Percentiles rank a stretch among this genome's conserved stretches.
Conservation (phyloP, 2,797 vertebrate genomes). For the Myotis pilosus region DNA sequence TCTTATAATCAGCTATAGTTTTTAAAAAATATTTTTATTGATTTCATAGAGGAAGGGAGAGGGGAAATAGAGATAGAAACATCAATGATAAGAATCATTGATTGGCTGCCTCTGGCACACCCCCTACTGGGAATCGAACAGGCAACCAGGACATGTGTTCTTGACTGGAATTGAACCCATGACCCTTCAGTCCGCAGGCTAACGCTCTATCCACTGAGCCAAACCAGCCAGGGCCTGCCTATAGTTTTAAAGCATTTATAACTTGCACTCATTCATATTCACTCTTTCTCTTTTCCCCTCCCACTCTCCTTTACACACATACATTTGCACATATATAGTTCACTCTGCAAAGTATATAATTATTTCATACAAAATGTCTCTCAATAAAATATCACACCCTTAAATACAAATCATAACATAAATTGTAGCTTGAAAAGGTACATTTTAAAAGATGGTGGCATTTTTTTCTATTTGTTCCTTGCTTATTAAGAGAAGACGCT, state of each 20-base stretch:
- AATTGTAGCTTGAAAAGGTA: background rate
- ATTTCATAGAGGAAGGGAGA: too few species aligned
- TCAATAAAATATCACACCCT: background rate
- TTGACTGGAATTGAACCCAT: too few species aligned
- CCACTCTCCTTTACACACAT: background rate
- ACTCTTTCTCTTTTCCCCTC: background rate
- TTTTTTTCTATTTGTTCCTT: slow-evolving; percentile 2
- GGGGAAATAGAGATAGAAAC: too few species aligned
- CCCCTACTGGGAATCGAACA: too few species aligned
- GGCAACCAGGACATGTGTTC: too few species aligned
- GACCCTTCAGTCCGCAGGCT: too few species aligned
- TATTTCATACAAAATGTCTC: background rate
- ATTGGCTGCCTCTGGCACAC: too few species aligned
- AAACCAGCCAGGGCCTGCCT: too few species aligned
- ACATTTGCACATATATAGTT: background rate
- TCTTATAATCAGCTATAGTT: background rate
- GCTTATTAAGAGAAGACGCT: background rate
- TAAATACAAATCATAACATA: background rate
- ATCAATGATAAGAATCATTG: too few species aligned
- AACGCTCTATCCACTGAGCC: too few species aligned
- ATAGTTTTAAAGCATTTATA: slow-evolving; percentile 15
- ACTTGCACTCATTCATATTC: background rate
- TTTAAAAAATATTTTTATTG: too few species aligned
- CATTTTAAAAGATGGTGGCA: background rate
- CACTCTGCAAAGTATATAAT: background rate